Evolutionary conservation across 2,797 vertebrate genomes (phyloP), one percentile per base, ranked within the genome.

Genomic region (Alectoris magna): DNA sequence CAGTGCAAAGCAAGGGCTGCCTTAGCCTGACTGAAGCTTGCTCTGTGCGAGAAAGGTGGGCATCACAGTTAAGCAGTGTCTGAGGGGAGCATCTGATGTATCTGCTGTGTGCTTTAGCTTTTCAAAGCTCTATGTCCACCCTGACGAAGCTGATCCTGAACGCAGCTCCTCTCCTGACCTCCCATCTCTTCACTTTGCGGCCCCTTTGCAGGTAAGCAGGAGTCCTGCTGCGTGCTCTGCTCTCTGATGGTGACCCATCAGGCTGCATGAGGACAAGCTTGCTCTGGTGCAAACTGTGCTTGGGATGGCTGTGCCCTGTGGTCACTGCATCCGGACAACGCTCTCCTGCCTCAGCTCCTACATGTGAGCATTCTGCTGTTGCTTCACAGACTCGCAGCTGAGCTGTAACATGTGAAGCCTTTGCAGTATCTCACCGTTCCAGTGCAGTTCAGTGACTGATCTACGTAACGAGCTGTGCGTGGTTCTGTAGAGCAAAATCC

Each of bases 151-250:
- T 53, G 96, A 95, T 13, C 73, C 73, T 6, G 69, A 81, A 78
- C 84, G 46, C 36, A 89, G 75, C 72, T 94, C 89, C 2, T 96
- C 96, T n/a, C 55, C 95, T 73, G 96, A 97, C 59, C 75, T 79
- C 39, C 56, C 88, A 2, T 48, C 92, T 69, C 86, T 90, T 75
- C 96, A 43, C 34, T 82, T 91, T n/a, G 53, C 24, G 5, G 81
- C 89, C 62, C 74, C 87, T 58, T 87, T 94, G 39, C 97, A 97
- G 97, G 98, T 98, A 96, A 91, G 95, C 26, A 51, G 67, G 34
- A 49, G 49, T 17, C n/a, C 72, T 29, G 16, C 72, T 75, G 5
- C 55, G 5, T 36, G 8, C 53, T 39, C 2, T 60, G 36, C 5
- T 23, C 24, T 63, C 69, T 69, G 49, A 38, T 58, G 60, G 4